phyloP scores from a whole-genome alignment of 2,113 vertebrate species.

The Pygoscelis adeliae region DNA sequence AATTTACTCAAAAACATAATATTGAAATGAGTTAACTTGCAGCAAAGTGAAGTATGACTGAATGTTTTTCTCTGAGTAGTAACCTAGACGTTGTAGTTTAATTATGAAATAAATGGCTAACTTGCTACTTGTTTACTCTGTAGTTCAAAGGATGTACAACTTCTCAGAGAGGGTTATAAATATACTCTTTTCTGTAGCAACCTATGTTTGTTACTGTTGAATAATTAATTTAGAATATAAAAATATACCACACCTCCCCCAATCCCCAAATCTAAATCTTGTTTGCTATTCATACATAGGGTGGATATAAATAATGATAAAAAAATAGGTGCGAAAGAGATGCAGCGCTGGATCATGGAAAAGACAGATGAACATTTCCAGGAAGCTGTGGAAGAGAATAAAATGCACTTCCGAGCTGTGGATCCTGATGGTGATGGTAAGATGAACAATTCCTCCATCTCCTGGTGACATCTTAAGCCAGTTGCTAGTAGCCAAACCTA shows the following conservation, averaged over 20 bases:
- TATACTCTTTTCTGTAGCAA: not conserved
- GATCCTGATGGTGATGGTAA: conserved; percentile 93
- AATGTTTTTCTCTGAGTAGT: not conserved
- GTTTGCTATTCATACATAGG: conserved; percentile 45
- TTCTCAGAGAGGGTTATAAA: not conserved
- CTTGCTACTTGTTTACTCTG: not conserved
- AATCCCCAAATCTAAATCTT: not conserved
- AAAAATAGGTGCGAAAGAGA: conserved; percentile 89
- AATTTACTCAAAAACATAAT: not conserved
- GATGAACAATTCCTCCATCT: not conserved
- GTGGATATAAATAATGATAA: conserved; percentile 88
- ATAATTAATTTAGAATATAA: not conserved
- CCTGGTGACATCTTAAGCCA: rapidly evolving
- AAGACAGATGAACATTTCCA: conserved; percentile 95
- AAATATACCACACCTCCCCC: rapidly evolving
- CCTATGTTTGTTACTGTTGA: not conserved
- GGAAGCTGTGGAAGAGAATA: conserved; percentile 90
- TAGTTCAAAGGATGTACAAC: not conserved
- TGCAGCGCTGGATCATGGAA: conserved; percentile 96
- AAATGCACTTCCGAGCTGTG: conserved; percentile 88
- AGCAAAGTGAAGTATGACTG: not conserved
- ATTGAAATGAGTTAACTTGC: not conserved
- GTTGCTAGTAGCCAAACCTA: not conserved
- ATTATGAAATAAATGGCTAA: not conserved
- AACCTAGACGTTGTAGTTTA: not conserved